Percentiles rank a stretch among this genome's conserved stretches.
These are phyloP conservation scores for Synanthedon tipuliformis DNA, from an alignment of 2,888 invertebrate species.

Conservation along the genomic window DNA sequence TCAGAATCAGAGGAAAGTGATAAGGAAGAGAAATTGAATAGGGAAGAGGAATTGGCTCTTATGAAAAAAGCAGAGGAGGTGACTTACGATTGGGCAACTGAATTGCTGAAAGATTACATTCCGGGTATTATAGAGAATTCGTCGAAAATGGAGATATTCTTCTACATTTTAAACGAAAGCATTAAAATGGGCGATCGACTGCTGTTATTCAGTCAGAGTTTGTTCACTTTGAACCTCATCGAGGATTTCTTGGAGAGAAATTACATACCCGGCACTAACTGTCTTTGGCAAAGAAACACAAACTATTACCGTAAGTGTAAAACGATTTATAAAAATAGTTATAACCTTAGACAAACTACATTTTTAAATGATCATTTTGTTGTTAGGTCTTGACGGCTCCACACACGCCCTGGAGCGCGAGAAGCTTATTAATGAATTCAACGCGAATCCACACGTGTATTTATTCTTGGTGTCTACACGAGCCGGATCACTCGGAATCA, in stretches of 20 bases:
- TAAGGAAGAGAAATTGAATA: constrained; percentile 70
- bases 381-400: constrained; percentile 90
- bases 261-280: constrained; percentile 75
- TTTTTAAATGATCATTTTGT: neutral
- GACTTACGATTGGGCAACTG: constrained; percentile 90
- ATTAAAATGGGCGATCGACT: constrained; percentile 89
- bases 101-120: constrained; percentile 85
- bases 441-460: constrained; percentile 85
- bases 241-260: constrained; percentile 90
- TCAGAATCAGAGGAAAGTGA: constrained; percentile 66
- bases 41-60: constrained; percentile 67
- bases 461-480: constrained; percentile 96
- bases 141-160: constrained; percentile 94
- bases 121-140: constrained; percentile 93
- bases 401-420: constrained; percentile 95
- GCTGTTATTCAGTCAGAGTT: constrained; percentile 94
- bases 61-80: constrained; percentile 82
- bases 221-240: constrained; percentile 93
- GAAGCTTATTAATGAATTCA: constrained; percentile 96
- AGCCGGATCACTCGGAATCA: constrained; percentile 96
- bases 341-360: neutral
- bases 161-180: constrained; percentile 91
- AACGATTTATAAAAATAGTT: neutral
- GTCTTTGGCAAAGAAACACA: constrained; percentile 86
- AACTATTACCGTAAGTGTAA: constrained; percentile 88